Evolutionary conservation across 2,113 vertebrate genomes (phyloP), one percentile per base, ranked within the genome.

Genomic region (Sander vitreus): DNA sequence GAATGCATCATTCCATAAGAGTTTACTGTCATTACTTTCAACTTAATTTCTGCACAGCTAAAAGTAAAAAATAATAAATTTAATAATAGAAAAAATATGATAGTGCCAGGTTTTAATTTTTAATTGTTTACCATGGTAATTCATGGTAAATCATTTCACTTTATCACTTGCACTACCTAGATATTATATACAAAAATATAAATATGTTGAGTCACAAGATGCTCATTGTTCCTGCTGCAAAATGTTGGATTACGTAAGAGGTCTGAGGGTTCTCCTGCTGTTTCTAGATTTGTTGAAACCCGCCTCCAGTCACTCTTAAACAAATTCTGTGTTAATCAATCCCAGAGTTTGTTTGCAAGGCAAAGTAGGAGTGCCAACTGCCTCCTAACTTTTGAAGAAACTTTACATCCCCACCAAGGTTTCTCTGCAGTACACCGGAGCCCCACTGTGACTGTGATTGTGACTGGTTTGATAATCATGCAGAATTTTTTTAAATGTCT

Each of bases 301-400:
- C 18, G 16, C 74, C 51, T 62, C 55, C 30, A 36, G 65, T 81
- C 76, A 16, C 59, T 70, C 54, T 30, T 76, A 93, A 90, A 86
- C 87, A 91, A 90, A 89, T 82, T 1, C 13, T 76, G 68, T 19
- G 58, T 78, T 81, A 85, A 87, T 85, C 87, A 80, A 64, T 59
- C 51, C 45, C 48, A 33, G 4, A 10, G 67, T 78, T 81, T 74
- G 83, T 92, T 93, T 94, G 88, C 86, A 73, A 92, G 78, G 81
- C 90, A 93, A 91, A 92, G 78, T 5, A 88, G 80, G 64, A 73
- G 64, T 8, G 68, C 58, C 48, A 25, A 80, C 48, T 54, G 75
- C 81, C 54, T 72, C 72, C 39, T 16, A 66, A 71, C 30, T 72
- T 77, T 59, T 50, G 21, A 63, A 65, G 30, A 79, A 84, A 86